Base-by-base conservation (phyloP, 2,113 vertebrate genomes). In the Diphyllodes magnificus region DNA sequence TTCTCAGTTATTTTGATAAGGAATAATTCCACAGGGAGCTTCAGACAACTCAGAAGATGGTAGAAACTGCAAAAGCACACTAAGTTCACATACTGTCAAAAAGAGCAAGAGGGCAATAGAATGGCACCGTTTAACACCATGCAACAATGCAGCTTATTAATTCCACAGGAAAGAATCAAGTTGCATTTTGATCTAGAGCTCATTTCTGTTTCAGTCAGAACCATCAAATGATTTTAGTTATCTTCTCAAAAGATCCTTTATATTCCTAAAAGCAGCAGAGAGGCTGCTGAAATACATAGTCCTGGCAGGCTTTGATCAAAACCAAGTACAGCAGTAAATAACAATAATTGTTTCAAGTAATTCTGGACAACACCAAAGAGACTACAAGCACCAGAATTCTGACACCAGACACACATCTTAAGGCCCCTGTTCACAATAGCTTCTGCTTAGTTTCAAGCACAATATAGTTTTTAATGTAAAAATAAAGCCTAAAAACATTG, bases 291-390 rank as follows among this genome's bases (percentile, higher is more conserved):
- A 94, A 69, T 56, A 88, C 4, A 17, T 25, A 76, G 51, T 68
- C n/a, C 56, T 73, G 66, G 39, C 35, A 92, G 50, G 39, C 42
- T 92, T 91, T 82, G 83, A 92, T 85, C 79, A 86, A 86, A 97
- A 82, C 33, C 33, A 78, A 88, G 77, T 21, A 66, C 22, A 73
- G 39, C 17, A 94, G 82, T 66, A 82, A 94, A 83, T 57, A 91
- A 60, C 0, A 0, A 23, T 35, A 94, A 93, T 45, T 53, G 47
- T 63, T 90, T 70, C 92, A 93, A 86, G 54, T 68, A 59, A 82
- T 53, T 92, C 73, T 92, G 95, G 70, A 95, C 78, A 92, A 73
- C 83, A 95, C 81, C 42, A 17, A 84, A 64, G 44, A 61, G 13
- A 61, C 57, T 60, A 13, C 1, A 1, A 89, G 77, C 56, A 84